Evolutionary conservation across 1,140 invertebrate species (phyloP), one percentile per base, ranked within the genome.

Genomic region (Hyles euphorbiae): DNA sequence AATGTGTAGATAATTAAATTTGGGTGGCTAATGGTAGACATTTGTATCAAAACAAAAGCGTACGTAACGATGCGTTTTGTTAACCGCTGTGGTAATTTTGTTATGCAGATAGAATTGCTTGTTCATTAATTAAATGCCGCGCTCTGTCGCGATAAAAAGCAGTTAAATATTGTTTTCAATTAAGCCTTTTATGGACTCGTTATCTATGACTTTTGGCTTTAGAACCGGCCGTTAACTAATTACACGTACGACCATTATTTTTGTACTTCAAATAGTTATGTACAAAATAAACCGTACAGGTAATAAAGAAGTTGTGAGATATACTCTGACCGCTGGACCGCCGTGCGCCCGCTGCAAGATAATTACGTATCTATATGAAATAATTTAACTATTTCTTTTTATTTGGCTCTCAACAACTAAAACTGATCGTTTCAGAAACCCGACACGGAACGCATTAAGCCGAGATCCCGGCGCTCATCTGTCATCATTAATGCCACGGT

Each of bases 401-500:
- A 75, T 72, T 40, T 44, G n/a, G 61, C 56, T 60, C 65, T 65
- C 68, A 68, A 63, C 70, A 66, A 72, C 66, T 67, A 67, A 57
- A 72, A 76, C 68, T 64, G 68, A 73, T 74, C 74, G 65, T 63
- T 68, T 63, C 68, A 65, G 70, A 73, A 65, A 61, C 64, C 72
- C 71, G 74, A 73, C 72, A 78, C 68, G 72, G 68, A 79, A 78
- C 75, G 72, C 80, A 86, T 84, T 84, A 83, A 81, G 73, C 63
- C 72, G 60, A 65, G 74, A 80, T 81, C 80, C 72, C 67, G 68
- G 36, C 74, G 76, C 79, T 79, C 83, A 87, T 88, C 83, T 85
- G 83, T 88, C 85, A 88, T 88, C 82, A 88, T 88, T 88, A 88
- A 87, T 80, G 85, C 85, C 85, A 85, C 69, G 67, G 76, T 72